A percentile compares a stretch with the other conserved stretches of the same genome.
These are phyloP conservation scores for Sinodicranocentrus sp. DNA, from an alignment of 2,888 invertebrate genomes.

Conservation along the genomic window DNA sequence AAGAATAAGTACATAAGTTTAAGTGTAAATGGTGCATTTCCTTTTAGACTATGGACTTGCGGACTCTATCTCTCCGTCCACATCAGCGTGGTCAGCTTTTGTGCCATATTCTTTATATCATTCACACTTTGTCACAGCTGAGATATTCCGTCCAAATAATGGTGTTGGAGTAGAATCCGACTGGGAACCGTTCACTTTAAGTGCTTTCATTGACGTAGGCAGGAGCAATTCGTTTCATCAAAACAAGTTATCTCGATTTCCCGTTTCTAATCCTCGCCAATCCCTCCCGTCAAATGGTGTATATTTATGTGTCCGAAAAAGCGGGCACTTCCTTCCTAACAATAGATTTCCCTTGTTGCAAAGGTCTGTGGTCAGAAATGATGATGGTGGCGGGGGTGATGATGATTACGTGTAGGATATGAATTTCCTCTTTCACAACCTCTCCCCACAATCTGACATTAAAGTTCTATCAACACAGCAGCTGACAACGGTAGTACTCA, in stretches of 20 bases:
- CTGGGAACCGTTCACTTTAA: background rate
- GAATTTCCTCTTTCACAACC: background rate
- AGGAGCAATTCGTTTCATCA: background rate
- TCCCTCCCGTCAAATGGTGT: background rate
- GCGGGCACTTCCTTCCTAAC: background rate
- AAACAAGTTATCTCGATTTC: background rate
- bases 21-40: too few relatives aligned
- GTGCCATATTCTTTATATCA: background rate
- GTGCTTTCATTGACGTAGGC: slow-evolving; percentile 1
- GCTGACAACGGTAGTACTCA: background rate
- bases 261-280: background rate
- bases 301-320: background rate
- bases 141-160: background rate
- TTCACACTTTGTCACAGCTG: slow-evolving; percentile 13
- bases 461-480: too few relatives aligned
- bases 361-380: background rate
- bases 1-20: too few relatives aligned
- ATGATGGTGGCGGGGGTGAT: background rate
- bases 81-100: too few relatives aligned
- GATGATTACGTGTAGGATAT: background rate
- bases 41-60: too few relatives aligned
- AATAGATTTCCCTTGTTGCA: background rate
- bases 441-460: too few relatives aligned
- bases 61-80: too few relatives aligned
- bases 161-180: too few relatives aligned